Evolutionary conservation across 2,113 vertebrate species (phyloP), one percentile per base, ranked within the genome.

Genomic region (Coptodon bakossiorum): DNA sequence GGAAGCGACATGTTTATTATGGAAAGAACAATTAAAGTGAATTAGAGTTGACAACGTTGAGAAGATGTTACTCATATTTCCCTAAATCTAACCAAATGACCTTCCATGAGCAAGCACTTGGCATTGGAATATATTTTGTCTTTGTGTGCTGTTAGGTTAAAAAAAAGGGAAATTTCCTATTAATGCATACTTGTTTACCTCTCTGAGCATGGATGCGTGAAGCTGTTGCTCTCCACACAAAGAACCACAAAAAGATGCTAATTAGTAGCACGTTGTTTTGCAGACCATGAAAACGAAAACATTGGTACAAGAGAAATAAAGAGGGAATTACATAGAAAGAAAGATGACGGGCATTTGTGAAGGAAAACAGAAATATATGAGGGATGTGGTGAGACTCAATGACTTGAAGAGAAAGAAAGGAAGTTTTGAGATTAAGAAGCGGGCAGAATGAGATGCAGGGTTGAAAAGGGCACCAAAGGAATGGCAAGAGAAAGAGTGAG

Each of bases 241-340:
- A 52, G 27, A 78, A n/a, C 80, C 73, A 71, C 87, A 84, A 63
- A 89, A 85, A 71, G 79, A 91, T 61, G 81, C 43, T 90, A 94
- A 91, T 88, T 88, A 92, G 71, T 6, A 73, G 50, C 89, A 82
- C 81, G 73, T 56, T 84, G 86, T 81, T 83, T 84, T 48, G 34
- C 86, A 84, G 90, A 87, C 90, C 80, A 86, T 90, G 88, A 84
- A 93, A 86, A 85, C 2, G 59, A 14, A 86, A 34, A 79, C 7
- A 24, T 24, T 10, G 50, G 27, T 27, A 79, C 27, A 5, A 57
- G 36, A 54, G 3, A 83, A 73, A 87, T 7, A 59, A 45, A 81
- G 22, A 71, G 86, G 59, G 52, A 63, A 54, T 84, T 82, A 63
- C 36, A 80, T 3, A 38, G 53, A 83, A 57, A 24, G 31, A 24